Evolutionary conservation across 1,140 invertebrate species (phyloP).

Genomic region (Zaprionus ornatus): DNA sequence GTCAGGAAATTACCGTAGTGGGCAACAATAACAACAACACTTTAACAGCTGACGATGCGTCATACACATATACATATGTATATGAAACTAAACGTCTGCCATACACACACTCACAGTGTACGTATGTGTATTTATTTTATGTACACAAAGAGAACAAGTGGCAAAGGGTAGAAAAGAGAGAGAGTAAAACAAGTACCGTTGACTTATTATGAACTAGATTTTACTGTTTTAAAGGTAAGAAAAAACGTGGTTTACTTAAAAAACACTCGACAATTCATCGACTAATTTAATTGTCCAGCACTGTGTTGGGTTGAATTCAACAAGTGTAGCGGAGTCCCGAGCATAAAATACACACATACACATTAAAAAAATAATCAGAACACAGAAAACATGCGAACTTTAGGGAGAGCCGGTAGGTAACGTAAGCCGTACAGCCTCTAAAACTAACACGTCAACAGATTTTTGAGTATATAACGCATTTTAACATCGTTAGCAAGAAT

Average conservation of each 20-base stretch:
- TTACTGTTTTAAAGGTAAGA: not conserved
- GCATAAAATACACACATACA: not conserved
- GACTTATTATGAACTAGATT: not conserved
- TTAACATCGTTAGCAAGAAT: constrained; percentile 16
- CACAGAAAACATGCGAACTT: not conserved
- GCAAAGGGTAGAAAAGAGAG: constrained; percentile 28
- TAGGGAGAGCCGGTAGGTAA: not conserved
- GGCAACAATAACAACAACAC: constrained; percentile 33
- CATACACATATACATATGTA: constrained; percentile 52
- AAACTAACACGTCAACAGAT: constrained; percentile 33
- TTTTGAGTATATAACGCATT: not conserved
- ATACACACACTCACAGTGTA: constrained; percentile 9
- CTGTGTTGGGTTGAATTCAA: constrained; percentile 14
- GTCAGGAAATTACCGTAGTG: constrained; percentile 63
- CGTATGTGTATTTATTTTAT: not conserved
- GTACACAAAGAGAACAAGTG: constrained; percentile 44
- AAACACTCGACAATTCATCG: not conserved
- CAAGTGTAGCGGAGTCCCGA: constrained; percentile 29
- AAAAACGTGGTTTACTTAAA: not conserved
- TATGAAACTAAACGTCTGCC: constrained; percentile 12
- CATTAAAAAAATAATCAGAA: constrained; percentile 5
- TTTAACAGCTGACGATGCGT: constrained; percentile 78
- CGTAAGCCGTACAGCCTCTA: not conserved
- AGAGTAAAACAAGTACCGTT: constrained; percentile 7
- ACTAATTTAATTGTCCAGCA: not conserved